Evolutionary conservation across 2,113 vertebrate genomes (phyloP).

Genomic region (Urocynchramus pylzowi): DNA sequence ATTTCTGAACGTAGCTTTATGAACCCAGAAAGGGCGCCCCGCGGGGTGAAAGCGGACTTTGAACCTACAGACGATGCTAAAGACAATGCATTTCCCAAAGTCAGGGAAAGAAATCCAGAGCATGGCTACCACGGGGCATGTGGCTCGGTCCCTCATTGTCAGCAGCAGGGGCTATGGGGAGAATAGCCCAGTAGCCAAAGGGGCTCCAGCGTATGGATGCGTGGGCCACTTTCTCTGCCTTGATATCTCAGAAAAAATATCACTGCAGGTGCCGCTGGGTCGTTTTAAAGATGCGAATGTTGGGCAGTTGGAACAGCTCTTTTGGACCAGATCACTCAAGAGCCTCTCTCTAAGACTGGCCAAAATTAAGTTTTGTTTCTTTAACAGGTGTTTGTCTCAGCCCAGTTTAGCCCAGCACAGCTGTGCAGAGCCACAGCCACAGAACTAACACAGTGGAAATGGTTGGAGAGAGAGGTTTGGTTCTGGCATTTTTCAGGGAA

Average conservation of each 20-base stretch:
- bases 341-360: background rate
- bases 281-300: background rate
- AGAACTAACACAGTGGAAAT: background rate
- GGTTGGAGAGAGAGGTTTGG: background rate
- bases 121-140: slow-evolving; percentile 20
- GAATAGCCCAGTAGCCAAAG: background rate
- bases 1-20: slow-evolving; percentile 63
- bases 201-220: background rate
- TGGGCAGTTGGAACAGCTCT: background rate
- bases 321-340: background rate
- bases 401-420: background rate
- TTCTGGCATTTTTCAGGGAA: background rate
- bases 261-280: background rate
- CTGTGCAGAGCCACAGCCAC: background rate
- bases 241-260: background rate
- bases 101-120: slow-evolving; percentile 53
- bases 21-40: slow-evolving; percentile 44
- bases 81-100: slow-evolving; percentile 61
- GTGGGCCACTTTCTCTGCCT: background rate
- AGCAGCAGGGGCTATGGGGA: background rate
- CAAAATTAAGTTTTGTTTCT: background rate
- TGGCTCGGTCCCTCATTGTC: background rate
- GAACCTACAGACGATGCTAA: slow-evolving; percentile 33
- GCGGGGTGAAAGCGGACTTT: slow-evolving; percentile 39
- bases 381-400: background rate